These are phyloP conservation scores for Saccopteryx leptura DNA, from an alignment of 2,113 vertebrate genomes.

Conservation along the genomic window DNA sequence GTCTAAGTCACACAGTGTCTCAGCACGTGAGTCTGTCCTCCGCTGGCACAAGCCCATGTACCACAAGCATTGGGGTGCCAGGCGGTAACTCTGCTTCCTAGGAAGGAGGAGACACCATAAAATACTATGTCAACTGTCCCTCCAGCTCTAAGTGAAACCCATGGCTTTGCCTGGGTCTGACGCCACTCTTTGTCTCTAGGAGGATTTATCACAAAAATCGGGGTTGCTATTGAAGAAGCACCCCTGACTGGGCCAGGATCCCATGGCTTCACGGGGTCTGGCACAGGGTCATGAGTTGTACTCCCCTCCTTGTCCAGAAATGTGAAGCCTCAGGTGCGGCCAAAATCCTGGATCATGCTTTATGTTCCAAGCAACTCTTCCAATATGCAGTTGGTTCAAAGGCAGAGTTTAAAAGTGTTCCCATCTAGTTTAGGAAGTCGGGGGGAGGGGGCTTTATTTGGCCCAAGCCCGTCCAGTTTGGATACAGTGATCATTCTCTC, in stretches of 20 bases:
- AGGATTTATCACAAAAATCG: neutral
- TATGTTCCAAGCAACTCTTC: neutral
- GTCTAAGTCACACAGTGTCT: neutral
- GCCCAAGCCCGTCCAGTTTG: constrained; percentile 39
- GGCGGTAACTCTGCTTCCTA: neutral
- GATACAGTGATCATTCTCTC: constrained; percentile 39
- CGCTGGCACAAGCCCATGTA: neutral
- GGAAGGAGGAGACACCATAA: neutral
- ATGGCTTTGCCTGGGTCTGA: neutral
- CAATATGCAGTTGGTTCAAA: neutral
- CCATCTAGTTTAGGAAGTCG: neutral
- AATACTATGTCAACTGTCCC: neutral
- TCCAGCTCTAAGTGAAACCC: neutral
- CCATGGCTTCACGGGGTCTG: no score
- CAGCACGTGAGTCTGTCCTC: neutral
- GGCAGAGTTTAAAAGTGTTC: neutral
- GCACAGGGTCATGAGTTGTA: accelerated
- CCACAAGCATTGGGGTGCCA: accelerated
- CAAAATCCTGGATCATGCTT: neutral
- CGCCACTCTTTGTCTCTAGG: neutral
- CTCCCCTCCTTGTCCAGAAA: neutral
- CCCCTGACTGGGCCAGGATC: neutral
- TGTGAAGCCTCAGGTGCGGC: neutral
- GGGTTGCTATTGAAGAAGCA: neutral
- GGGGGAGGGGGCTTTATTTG: neutral